These are phyloP conservation scores for Vireo griseus DNA, from an alignment of 2,797 vertebrate species.

Conservation along the genomic window DNA sequence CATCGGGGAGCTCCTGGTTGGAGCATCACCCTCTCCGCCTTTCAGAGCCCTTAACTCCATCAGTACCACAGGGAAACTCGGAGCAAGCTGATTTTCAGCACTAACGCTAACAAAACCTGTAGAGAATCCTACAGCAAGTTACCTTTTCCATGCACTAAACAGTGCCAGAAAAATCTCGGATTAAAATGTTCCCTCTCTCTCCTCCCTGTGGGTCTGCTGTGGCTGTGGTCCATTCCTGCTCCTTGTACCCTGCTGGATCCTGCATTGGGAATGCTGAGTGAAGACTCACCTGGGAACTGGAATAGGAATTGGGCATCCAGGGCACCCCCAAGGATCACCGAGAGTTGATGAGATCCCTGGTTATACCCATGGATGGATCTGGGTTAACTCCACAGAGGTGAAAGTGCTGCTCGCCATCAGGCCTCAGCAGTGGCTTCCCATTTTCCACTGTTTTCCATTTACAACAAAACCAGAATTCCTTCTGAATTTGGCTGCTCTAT, in stretches of 20 bases:
- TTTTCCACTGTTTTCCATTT: not conserved
- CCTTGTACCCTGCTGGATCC: not conserved
- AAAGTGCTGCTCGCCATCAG: not conserved
- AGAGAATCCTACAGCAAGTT: not conserved
- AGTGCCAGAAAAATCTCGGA: accelerated
- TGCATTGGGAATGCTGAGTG: not conserved
- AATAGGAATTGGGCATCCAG: not conserved
- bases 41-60: not conserved
- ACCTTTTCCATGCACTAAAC: not conserved
- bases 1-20: not conserved
- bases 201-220: accelerated
- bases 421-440: not conserved
- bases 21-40: not conserved
- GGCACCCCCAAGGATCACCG: accelerated
- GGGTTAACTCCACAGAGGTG: not conserved
- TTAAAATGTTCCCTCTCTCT: not conserved
- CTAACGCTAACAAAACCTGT: accelerated
- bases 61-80: not conserved
- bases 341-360: accelerated
- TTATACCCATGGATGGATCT: accelerated
- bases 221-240: not conserved
- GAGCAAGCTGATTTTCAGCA: not conserved
- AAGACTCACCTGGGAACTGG: not conserved
- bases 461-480: not conserved
- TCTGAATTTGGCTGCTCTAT: not conserved